A percentile compares a stretch with the other conserved stretches of the same genome.
Conservation (phyloP, 35 echinoderm and acorn worm species). For the Acanthaster planci region DNA sequence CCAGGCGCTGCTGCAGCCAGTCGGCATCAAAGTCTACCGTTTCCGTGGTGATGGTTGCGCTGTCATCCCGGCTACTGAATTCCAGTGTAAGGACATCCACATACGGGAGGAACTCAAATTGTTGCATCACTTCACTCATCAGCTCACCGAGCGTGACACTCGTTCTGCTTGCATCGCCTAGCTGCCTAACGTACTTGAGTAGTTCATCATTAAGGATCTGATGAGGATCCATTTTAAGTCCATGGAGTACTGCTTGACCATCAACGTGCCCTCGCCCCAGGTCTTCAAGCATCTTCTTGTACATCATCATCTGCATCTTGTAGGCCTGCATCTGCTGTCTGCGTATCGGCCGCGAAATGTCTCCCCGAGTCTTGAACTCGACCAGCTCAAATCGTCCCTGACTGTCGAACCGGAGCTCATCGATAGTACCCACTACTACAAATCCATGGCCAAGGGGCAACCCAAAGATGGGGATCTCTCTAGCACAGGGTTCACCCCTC, state of each 20-base stretch:
- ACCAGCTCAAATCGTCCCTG: constrained; percentile 57
- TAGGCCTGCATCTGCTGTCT: constrained; percentile 66
- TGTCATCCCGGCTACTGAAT: constrained; percentile 44
- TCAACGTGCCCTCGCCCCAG: constrained; percentile 43
- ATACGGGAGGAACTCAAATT: constrained; percentile 55
- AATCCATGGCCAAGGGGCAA: constrained; percentile 42
- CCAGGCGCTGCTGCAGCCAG: constrained; percentile 39
- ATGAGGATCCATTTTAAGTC: constrained; percentile 30
- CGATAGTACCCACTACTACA: constrained; percentile 66
- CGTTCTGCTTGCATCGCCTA: background rate
- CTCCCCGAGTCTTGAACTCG: constrained; percentile 87
- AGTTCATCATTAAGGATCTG: constrained; percentile 38
- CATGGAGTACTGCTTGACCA: background rate
- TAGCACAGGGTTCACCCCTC: constrained; percentile 2
- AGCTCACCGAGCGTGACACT: constrained; percentile 47
- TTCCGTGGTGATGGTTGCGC: constrained; percentile 41
- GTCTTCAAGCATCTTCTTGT: constrained; percentile 69
- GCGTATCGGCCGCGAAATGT: constrained; percentile 41
- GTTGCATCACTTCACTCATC: constrained; percentile 24
- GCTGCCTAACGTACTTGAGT: background rate
- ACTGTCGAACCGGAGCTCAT: constrained; percentile 75
- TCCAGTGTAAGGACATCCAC: constrained; percentile 57
- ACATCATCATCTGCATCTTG: constrained; percentile 55
- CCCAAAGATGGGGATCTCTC: constrained; percentile 75
- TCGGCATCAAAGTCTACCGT: constrained; percentile 57